Evolutionary conservation across 2,888 invertebrate genomes (phyloP).

Genomic region (Clunio marinus): DNA sequence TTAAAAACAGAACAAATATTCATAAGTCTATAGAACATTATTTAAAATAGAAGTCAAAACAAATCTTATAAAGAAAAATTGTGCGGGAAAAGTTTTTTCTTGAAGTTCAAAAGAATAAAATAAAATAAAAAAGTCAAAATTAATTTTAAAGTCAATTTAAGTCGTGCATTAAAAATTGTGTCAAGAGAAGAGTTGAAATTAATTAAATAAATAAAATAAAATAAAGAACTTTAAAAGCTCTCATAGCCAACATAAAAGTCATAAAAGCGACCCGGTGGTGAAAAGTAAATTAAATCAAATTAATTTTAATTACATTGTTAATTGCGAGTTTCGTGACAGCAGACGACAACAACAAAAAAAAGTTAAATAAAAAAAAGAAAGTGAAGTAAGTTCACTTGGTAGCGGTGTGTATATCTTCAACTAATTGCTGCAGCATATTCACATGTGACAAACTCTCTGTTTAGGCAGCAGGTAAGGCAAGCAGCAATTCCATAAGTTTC

Average conservation of each 20-base stretch:
- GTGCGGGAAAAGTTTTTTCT: not conserved
- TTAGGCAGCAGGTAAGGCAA: slow-evolving; percentile 36
- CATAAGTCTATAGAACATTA: too few species aligned
- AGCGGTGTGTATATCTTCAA: not conserved
- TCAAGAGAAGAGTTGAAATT: slow-evolving; percentile 23
- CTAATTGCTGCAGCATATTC: slow-evolving; percentile 21
- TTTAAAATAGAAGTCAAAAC: not conserved
- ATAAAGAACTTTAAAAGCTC: slow-evolving; percentile 9
- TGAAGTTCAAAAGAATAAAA: not conserved
- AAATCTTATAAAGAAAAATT: slow-evolving; percentile 7
- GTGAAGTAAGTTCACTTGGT: not conserved
- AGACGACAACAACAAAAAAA: slow-evolving; percentile 9
- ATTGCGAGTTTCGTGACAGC: slow-evolving; percentile 36
- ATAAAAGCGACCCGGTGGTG: slow-evolving; percentile 14
- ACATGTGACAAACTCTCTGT: slow-evolving; percentile 11
- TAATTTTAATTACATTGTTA: slow-evolving; percentile 38
- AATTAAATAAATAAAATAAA: slow-evolving; percentile 25
- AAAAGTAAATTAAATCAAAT: slow-evolving; percentile 33
- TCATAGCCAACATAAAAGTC: not conserved
- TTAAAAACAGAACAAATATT: not conserved
- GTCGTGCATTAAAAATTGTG: slow-evolving; percentile 32
- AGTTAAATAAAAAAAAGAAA: not conserved
- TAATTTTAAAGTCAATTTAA: slow-evolving; percentile 34
- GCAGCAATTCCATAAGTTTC: not conserved
- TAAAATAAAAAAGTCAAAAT: not conserved